Conservation (phyloP, 2,797 vertebrate species). For the Hirundo rustica region DNA sequence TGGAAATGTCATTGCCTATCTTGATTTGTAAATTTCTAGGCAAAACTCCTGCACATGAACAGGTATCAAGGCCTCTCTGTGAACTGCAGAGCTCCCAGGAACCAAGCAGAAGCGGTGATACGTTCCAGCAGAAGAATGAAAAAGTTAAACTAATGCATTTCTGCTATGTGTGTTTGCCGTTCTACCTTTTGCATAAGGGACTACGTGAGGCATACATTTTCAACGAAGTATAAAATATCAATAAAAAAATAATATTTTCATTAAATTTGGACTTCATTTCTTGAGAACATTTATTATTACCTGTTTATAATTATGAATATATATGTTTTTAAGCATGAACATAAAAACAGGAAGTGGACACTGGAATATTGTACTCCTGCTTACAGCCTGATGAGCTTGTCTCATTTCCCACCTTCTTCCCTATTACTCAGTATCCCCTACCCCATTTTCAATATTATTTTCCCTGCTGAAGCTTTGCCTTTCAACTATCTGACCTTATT, state of each 20-base stretch:
- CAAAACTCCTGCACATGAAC: constrained; percentile 15
- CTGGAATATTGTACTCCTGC: neutral
- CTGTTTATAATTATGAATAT: neutral
- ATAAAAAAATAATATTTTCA: neutral
- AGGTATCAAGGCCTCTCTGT: neutral
- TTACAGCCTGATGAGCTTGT: neutral
- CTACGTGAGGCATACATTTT: neutral
- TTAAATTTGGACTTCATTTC: neutral
- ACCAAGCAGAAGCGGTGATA: neutral
- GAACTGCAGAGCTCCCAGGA: constrained; percentile 34
- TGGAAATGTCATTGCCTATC: constrained; percentile 63
- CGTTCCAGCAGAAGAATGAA: constrained; percentile 21
- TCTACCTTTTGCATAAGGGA: neutral
- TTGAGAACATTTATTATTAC: neutral
- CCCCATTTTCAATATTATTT: neutral
- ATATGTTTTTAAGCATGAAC: neutral
- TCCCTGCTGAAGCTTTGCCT: neutral
- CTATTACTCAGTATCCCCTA: neutral
- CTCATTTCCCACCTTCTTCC: neutral
- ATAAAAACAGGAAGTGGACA: neutral
- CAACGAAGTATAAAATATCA: neutral
- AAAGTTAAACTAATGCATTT: neutral
- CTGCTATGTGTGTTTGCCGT: neutral
- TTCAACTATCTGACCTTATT: neutral
- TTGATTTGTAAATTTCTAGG: constrained; percentile 61